These are phyloP conservation scores for Odocoileus virginianus DNA, from an alignment of 2,113 vertebrate species.

Conservation along the genomic window DNA sequence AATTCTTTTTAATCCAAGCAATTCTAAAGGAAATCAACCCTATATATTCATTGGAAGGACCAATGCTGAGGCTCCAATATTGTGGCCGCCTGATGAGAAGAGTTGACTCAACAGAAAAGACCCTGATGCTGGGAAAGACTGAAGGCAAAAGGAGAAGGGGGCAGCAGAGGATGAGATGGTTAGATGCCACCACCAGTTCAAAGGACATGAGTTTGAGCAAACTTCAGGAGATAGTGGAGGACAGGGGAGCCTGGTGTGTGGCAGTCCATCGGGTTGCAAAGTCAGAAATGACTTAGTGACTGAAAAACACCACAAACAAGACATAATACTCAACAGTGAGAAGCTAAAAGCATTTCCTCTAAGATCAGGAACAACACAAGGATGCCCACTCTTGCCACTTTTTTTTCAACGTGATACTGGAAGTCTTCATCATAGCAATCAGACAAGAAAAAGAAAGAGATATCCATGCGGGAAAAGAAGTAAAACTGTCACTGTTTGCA, in stretches of 20 bases:
- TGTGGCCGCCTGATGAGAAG: not conserved
- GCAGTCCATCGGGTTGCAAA: not conserved
- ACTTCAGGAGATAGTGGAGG: not conserved
- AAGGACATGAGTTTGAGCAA: not conserved
- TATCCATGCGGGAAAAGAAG: not conserved
- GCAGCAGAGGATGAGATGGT: not conserved
- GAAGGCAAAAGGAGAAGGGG: not conserved
- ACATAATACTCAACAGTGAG: not conserved
- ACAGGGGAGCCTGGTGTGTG: not conserved
- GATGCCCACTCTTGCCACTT: not conserved
- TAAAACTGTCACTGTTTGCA: not conserved
- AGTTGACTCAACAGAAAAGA: not conserved
- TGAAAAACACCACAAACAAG: not conserved
- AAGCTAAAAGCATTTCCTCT: not conserved
- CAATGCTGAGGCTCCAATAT: not conserved
- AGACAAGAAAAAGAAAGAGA: not conserved
- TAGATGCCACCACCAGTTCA: not conserved
- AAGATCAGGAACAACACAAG: not conserved
- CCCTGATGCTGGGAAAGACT: not conserved
- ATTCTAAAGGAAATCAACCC: not conserved
- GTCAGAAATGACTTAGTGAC: not conserved
- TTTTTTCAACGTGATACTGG: not conserved
- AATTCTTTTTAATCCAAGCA: too few relatives aligned
- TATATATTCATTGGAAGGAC: not conserved
- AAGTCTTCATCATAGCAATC: not conserved